These are phyloP conservation scores for Caenorhabditis wallacei DNA, from an alignment of 2,888 invertebrate genomes.

Conservation along the genomic window DNA sequence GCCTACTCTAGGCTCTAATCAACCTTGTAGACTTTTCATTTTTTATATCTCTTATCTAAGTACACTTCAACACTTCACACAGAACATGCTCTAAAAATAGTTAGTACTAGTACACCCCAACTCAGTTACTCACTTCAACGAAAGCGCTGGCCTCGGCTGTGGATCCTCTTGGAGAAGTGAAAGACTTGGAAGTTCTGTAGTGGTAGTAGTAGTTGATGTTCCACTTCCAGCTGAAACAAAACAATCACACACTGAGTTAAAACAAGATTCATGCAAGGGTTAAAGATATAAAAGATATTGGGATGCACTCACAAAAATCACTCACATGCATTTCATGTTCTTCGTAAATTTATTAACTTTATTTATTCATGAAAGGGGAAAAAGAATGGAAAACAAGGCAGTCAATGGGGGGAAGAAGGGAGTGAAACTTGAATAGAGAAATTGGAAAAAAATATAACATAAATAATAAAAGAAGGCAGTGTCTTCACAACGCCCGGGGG, in stretches of 20 bases:
- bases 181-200: slow-evolving; percentile 44
- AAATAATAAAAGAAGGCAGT: slow-evolving; percentile 55
- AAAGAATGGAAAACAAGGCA: slow-evolving; percentile 14
- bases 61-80: neutral
- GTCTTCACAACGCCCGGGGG: slow-evolving; percentile 23
- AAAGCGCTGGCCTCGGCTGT: slow-evolving; percentile 28
- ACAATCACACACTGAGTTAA: slow-evolving; percentile 12
- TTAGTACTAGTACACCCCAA: too few relatives aligned
- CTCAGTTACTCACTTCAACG: slow-evolving; percentile 21
- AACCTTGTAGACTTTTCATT: too few relatives aligned
- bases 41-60: too few relatives aligned
- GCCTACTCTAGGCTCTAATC: too few relatives aligned
- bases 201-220: slow-evolving; percentile 9
- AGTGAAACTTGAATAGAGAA: neutral
- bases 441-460: slow-evolving; percentile 45
- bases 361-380: slow-evolving; percentile 40
- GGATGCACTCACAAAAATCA: slow-evolving; percentile 3
- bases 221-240: slow-evolving; percentile 27
- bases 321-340: slow-evolving; percentile 20
- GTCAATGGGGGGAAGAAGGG: neutral
- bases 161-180: slow-evolving; percentile 37
- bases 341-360: slow-evolving; percentile 32
- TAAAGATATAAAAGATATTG: slow-evolving; percentile 1
- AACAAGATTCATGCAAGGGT: slow-evolving; percentile 21
- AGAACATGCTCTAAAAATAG: neutral